phyloP scores from a whole-genome alignment of 2,797 vertebrate species.

The Gobio occitaniae region DNA sequence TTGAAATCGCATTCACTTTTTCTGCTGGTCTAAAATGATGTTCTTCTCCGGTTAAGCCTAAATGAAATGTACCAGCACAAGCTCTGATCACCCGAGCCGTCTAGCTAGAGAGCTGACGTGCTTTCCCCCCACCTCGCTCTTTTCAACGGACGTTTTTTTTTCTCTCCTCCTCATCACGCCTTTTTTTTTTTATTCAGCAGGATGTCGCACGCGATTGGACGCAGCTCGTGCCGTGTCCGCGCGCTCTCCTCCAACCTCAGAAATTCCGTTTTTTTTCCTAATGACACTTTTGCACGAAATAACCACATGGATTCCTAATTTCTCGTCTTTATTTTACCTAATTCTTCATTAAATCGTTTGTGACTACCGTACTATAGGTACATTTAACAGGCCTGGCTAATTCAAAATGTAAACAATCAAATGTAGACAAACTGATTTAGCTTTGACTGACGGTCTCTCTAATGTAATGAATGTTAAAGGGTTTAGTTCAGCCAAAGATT shows the following conservation, averaged over 20 bases:
- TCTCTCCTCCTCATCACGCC: slow-evolving; percentile 37
- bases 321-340: not conserved
- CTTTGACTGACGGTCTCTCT: not conserved
- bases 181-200: slow-evolving; percentile 63
- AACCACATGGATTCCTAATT: not conserved
- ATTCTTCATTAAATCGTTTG: not conserved
- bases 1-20: slow-evolving; percentile 53
- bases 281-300: not conserved
- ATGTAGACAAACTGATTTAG: not conserved
- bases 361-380: not conserved
- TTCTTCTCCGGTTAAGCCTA: not conserved
- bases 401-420: not conserved
- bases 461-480: not conserved
- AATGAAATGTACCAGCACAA: slow-evolving; percentile 22
- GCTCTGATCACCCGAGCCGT: not conserved
- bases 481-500: not conserved
- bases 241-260: slow-evolving; percentile 34
- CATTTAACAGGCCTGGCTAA: not conserved
- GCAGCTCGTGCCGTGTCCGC: slow-evolving; percentile 28
- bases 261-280: not conserved
- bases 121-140: slow-evolving; percentile 63
- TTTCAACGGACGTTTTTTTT: slow-evolving; percentile 61
- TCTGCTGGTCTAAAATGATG: not conserved
- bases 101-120: slow-evolving; percentile 16
- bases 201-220: slow-evolving; percentile 77